Evolutionary conservation across 2,888 invertebrate species (phyloP), one percentile per base, ranked within the genome.

Genomic region (Octonoba sinensis): DNA sequence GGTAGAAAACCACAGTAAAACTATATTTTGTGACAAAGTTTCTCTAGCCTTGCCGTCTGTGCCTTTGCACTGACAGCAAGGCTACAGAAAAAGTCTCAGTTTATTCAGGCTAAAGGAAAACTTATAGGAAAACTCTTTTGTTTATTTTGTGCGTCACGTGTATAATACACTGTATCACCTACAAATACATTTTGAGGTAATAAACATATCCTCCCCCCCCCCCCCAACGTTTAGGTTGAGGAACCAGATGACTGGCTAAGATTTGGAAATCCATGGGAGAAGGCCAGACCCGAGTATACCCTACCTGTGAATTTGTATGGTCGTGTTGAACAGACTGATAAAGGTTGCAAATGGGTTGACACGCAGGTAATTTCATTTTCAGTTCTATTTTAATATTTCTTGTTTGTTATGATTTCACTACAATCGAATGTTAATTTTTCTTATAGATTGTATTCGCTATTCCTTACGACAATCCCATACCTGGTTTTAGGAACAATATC

Each of bases 211-310:
- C 1, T 36, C 36, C n/a, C n/a, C n/a, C n/a, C n/a, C n/a, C n/a
- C n/a, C n/a, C n/a, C 15, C 15, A 47, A 54, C 20, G 15, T 72
- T 8, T 85, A 91, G 91, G 87, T 93, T 77, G 99, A 99, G 89
- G 98, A 99, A 88, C 99, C 99, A 1, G 99, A 99, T 88, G 99
- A 99, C 90, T 99, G 99, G 99, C 91, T 99, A 86, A 92, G 98
- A 69, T 98, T 93, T 90, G 99, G 99, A 82, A 99, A 98, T 89
- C 99, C 99, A 0, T 99, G 99, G 99, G 99, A 99, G 90, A 99
- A 99, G 90, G 97, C 99, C 0, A 92, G 99, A 57, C 99, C 99
- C 0, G 99, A 99, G 90, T 99, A 95, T 89, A 97, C 97, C 93
- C 89, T 99, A 82, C 99, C 99, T 0, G 93, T 99, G 65, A 94